phyloP scores from a whole-genome alignment of 1,140 invertebrate genomes.

The Cydia fagiglandana region DNA sequence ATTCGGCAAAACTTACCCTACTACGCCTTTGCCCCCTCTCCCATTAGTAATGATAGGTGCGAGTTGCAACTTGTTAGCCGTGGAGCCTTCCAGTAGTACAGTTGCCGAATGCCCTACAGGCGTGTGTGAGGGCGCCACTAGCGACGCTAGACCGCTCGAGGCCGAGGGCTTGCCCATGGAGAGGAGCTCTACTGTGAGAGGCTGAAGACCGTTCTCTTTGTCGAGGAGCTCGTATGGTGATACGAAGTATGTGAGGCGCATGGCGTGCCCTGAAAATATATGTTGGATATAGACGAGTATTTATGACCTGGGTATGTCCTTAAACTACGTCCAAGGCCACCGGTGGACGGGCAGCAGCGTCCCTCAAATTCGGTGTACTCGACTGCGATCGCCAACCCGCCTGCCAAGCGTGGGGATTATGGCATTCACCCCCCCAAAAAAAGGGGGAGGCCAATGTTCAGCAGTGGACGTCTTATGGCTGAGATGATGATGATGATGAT shows the following conservation, averaged over 20 bases:
- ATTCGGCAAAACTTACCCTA: conserved; percentile 7
- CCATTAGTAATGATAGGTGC: conserved; percentile 88
- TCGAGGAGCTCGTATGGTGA: conserved; percentile 96
- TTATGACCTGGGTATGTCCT: too few relatives aligned
- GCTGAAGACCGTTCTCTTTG: conserved; percentile 85
- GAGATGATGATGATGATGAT: too few relatives aligned
- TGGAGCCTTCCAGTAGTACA: conserved; percentile 93
- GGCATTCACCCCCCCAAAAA: too few relatives aligned
- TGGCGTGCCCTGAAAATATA: conserved; percentile 86
- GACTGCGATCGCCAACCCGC: too few relatives aligned
- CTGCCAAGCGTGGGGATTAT: too few relatives aligned
- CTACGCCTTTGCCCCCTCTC: conserved; percentile 87
- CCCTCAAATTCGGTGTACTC: too few relatives aligned
- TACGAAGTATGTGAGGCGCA: conserved; percentile 96
- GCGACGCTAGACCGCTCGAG: conserved; percentile 55
- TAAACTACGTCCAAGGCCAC: too few relatives aligned
- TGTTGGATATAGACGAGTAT: not conserved
- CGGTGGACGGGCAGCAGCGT: too few relatives aligned
- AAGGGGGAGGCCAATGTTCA: too few relatives aligned
- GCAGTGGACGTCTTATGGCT: too few relatives aligned
- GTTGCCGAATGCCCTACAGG: conserved; percentile 91
- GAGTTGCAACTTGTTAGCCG: conserved; percentile 92
- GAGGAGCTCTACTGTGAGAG: conserved; percentile 84
- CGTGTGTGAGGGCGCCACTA: conserved; percentile 57
- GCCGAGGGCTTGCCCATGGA: conserved; percentile 79